phyloP scores from a whole-genome alignment of 2,113 vertebrate species.

The Vulpes vulpes region DNA sequence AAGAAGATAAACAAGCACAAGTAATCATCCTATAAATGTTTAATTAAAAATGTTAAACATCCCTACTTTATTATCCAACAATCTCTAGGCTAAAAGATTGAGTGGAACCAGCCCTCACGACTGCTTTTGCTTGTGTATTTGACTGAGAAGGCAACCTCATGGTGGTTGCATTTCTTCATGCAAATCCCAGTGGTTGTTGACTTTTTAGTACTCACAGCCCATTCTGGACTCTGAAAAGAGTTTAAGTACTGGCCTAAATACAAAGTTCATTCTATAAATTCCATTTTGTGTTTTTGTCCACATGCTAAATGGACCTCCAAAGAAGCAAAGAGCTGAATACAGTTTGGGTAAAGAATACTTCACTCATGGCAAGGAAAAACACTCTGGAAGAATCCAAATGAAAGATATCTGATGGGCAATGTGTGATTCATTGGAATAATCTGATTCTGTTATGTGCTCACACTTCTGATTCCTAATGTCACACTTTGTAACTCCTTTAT shows the following conservation, averaged over 20 bases:
- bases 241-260: no score
- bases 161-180: background rate
- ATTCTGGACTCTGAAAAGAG: background rate
- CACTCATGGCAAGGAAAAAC: background rate
- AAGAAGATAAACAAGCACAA: background rate
- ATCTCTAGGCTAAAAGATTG: background rate
- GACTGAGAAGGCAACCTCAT: background rate
- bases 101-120: rapidly evolving
- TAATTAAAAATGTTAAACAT: background rate
- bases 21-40: background rate
- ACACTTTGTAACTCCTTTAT: no score
- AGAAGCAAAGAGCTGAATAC: background rate
- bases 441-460: background rate
- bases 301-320: background rate
- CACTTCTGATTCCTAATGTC: background rate
- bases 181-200: background rate
- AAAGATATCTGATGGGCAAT: background rate
- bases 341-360: background rate
- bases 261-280: background rate
- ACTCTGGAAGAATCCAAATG: background rate
- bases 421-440: background rate
- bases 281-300: background rate
- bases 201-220: background rate
- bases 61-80: background rate
- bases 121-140: background rate